Evolutionary conservation across 2,888 invertebrate genomes (phyloP), one percentile per base, ranked within the genome.

Genomic region (Nomada fabriciana): DNA sequence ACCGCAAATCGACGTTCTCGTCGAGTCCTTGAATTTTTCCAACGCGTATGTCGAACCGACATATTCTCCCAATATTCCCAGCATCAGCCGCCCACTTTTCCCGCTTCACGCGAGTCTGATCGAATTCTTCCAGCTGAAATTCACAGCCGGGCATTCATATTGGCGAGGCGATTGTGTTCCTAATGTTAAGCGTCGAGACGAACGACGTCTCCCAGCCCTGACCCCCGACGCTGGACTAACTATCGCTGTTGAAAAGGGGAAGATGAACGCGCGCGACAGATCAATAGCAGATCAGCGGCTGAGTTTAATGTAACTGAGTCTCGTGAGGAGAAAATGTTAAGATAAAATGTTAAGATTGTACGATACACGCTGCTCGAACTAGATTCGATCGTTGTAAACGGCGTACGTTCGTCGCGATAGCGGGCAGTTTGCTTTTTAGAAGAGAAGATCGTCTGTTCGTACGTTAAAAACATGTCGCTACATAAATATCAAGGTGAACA

Each of bases 191-290:
- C 76, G 78, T 60, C 52, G 74, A 59, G 60, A 65, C 50, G 55
- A 20, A 29, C 25, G 29, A 29, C 25, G 69, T 57, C 65, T 70
- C 70, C 25, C 25, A 42, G 64, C 82, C 83, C 76, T 82, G 59
- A 79, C 69, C 79, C 73, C 59, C 74, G 80, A 42, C 70, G 25
- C 68, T 73, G 79, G 52, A 75, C 63, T 25, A 79, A 76, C 76
- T 73, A 71, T 83, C 71, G 71, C 72, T 77, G 5, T 80, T 85
- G 78, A 71, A 85, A 78, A 86, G 59, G 72, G 80, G 76, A 83
- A 83, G 80, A 84, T 83, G 83, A 78, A 70, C 74, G 80, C 76
- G 84, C 80, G 84, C 79, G 77, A 85, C 83, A 86, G 87, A 87
- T 85, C 80, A 85, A 86, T 86, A 77, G 76, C 84, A 77, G 76